phyloP scores from a whole-genome alignment of 2,113 vertebrate genomes.

The Todiramphus chloris region DNA sequence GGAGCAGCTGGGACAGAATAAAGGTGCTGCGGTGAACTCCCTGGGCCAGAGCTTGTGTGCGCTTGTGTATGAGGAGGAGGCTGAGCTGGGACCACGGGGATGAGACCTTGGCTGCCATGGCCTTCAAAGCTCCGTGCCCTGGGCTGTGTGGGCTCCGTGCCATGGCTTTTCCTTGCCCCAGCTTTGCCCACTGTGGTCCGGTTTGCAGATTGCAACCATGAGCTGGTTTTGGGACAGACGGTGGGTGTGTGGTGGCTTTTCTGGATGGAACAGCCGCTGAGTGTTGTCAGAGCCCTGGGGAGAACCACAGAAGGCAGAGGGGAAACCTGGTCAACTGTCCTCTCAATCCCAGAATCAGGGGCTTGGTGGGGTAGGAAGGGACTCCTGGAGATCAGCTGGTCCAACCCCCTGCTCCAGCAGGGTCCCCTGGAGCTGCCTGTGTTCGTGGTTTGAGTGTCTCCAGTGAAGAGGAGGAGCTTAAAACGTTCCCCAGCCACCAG shows the following conservation, averaged over 20 bases:
- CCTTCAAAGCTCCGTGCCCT: neutral
- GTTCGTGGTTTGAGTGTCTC: neutral
- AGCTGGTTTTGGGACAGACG: neutral
- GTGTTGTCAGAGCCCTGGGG: neutral
- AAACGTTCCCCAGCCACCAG: neutral
- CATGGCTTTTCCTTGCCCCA: neutral
- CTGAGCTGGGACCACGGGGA: neutral
- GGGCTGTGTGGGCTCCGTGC: fast-evolving
- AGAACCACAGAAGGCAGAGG: neutral
- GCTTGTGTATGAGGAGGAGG: neutral
- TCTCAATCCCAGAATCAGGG: neutral
- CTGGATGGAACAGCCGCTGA: neutral
- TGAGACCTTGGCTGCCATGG: neutral
- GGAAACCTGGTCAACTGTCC: neutral
- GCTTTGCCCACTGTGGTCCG: neutral
- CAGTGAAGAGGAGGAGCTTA: neutral
- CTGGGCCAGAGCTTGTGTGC: neutral
- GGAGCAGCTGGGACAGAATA: neutral
- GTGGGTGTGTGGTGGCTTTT: neutral
- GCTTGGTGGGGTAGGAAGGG: neutral
- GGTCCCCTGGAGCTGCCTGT: neutral
- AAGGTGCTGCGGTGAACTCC: neutral
- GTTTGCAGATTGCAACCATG: neutral
- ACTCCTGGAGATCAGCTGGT: neutral
- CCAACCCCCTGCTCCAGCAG: neutral